Evolutionary conservation across 2,797 vertebrate species (phyloP).

Genomic region (Cuculus canorus): DNA sequence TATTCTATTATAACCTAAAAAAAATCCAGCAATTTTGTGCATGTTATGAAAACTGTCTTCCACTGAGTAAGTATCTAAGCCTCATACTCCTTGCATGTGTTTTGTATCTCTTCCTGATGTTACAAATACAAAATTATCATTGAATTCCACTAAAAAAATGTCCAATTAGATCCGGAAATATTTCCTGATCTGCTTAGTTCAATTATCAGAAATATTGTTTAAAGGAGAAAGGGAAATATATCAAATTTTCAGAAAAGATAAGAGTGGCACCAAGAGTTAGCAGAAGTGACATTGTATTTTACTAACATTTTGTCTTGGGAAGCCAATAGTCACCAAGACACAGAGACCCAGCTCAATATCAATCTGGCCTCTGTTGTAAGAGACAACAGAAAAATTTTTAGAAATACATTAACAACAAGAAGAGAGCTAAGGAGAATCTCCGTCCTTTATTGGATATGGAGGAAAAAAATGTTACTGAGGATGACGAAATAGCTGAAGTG

Average conservation of each 20-base stretch:
- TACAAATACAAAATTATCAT: not conserved
- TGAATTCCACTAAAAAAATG: not conserved
- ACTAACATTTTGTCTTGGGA: not conserved
- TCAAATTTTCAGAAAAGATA: not conserved
- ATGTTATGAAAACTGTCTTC: not conserved
- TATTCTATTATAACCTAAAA: not conserved
- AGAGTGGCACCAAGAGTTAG: fast-evolving
- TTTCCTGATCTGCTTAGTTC: not conserved
- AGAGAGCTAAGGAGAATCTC: too few species aligned
- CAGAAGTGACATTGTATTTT: not conserved
- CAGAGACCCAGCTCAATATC: not conserved
- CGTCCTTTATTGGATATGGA: too few species aligned
- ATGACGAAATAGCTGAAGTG: too few species aligned
- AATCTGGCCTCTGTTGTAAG: too few species aligned
- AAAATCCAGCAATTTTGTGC: not conserved
- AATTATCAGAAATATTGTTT: not conserved
- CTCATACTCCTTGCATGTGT: not conserved
- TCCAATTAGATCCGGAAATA: not conserved
- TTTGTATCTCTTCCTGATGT: not conserved
- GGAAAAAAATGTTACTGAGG: too few species aligned
- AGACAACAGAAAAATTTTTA: too few species aligned
- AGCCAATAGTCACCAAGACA: not conserved
- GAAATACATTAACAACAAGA: too few species aligned
- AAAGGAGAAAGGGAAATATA: not conserved
- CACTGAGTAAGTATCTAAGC: not conserved